phyloP scores from a whole-genome alignment of 2,113 vertebrate genomes.

The Hydrolagus affinis region DNA sequence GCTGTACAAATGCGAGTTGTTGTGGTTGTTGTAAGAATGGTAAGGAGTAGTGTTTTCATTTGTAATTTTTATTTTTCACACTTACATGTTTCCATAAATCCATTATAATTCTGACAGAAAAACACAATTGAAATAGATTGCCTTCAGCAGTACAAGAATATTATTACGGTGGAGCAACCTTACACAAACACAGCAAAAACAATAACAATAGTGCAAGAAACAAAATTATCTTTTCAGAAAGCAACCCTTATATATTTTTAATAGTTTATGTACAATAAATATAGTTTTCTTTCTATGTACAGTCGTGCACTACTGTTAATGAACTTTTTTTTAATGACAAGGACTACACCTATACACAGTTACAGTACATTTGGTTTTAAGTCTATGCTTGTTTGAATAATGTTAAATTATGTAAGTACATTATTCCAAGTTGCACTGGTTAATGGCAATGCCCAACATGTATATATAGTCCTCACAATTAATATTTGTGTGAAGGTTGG shows the following conservation, averaged over 20 bases:
- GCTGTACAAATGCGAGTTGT: too few species aligned
- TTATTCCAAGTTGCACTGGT: conserved; percentile 20
- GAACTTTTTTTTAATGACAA: conserved; percentile 39
- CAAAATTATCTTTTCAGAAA: conserved; percentile 50
- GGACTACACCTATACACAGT: conserved; percentile 40
- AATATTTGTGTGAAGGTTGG: background rate
- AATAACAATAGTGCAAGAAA: conserved; percentile 59
- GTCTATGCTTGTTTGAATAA: background rate
- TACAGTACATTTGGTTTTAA: conserved; percentile 38
- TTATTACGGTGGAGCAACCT: conserved; percentile 57
- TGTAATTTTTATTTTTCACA: conserved; percentile 63
- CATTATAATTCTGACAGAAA: conserved; percentile 60
- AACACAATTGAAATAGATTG: conserved; percentile 56
- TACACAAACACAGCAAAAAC: conserved; percentile 60
- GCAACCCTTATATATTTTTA: conserved; percentile 45
- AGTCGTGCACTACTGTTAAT: conserved; percentile 31
- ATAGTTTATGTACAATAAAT: conserved; percentile 57
- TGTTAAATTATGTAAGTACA: conserved; percentile 27
- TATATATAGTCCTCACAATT: background rate
- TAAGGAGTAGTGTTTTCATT: background rate
- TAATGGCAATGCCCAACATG: conserved; percentile 12
- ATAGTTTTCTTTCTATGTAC: conserved; percentile 42
- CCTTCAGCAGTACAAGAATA: conserved; percentile 51
- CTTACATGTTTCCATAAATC: conserved; percentile 62
- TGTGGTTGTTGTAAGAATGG: background rate